Evolutionary conservation across 2,888 invertebrate species (phyloP).

Genomic region (Mactromeris polynyma): DNA sequence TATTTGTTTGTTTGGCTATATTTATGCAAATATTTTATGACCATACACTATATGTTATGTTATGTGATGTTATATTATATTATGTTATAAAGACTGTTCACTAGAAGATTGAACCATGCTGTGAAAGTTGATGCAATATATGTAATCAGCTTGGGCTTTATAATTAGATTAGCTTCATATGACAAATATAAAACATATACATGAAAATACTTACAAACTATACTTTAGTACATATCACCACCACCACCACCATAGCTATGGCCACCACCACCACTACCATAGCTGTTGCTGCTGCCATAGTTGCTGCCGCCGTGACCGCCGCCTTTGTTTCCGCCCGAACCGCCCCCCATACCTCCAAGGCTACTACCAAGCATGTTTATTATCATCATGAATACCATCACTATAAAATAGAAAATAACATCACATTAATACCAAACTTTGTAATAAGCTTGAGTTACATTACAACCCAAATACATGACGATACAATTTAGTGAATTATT

Average conservation of each 20-base stretch:
- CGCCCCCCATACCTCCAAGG: not conserved
- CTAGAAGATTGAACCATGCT: too few relatives aligned
- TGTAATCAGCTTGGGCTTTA: not conserved
- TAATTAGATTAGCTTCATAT: not conserved
- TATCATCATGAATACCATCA: not conserved
- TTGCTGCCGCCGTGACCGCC: not conserved
- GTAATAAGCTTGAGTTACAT: not conserved
- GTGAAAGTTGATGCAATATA: not conserved
- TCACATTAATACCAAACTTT: not conserved
- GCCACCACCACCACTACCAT: too few relatives aligned
- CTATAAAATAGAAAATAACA: not conserved
- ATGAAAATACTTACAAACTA: not conserved
- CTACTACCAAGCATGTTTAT: not conserved
- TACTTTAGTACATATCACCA: too few relatives aligned
- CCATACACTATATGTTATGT: not conserved
- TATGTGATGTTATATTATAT: too few relatives aligned
- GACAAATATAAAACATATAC: not conserved
- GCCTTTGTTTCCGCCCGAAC: not conserved
- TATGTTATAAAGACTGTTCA: too few relatives aligned
- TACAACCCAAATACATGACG: not conserved
- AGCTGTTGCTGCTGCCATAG: not conserved
- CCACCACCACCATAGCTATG: too few relatives aligned
- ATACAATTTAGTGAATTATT: not conserved
- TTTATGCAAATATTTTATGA: too few relatives aligned
- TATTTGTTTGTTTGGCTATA: too few relatives aligned